A percentile compares a stretch with the other conserved stretches of the same genome.
phyloP scores from a whole-genome alignment of 2,888 invertebrate species.

The Prionchulus punctatus region DNA sequence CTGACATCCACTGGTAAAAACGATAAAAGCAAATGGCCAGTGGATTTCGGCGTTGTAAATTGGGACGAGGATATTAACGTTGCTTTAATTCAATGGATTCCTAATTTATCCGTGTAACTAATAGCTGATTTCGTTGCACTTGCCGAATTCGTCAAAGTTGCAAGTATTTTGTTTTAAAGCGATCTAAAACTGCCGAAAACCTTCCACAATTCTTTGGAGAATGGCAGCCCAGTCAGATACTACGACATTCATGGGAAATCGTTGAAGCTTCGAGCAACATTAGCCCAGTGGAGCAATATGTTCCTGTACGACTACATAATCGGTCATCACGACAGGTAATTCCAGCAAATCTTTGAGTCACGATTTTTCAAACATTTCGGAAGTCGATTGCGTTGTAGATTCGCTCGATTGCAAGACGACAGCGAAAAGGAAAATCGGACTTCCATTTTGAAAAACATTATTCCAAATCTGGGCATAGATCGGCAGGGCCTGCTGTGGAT shows the following conservation, averaged over 20 bases:
- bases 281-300: not conserved
- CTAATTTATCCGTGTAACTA: not conserved
- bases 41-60: not conserved
- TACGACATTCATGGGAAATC: not conserved
- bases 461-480: not conserved
- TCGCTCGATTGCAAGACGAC: not conserved
- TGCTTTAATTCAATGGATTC: not conserved
- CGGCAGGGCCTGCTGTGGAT: not conserved
- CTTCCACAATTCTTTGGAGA: too few species aligned
- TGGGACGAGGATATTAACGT: not conserved
- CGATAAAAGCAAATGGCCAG: not conserved
- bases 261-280: not conserved
- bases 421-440: not conserved
- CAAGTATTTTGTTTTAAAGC: too few species aligned
- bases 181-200: too few species aligned
- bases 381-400: not conserved
- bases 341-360: not conserved
- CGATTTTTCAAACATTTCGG: not conserved
- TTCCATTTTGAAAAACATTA: not conserved
- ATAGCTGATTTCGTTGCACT: not conserved
- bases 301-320: not conserved
- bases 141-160: too few species aligned
- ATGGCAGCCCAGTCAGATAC: too few species aligned
- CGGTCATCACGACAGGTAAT: conserved; percentile 1
- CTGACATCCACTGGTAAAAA: not conserved